Evolutionary conservation across 1,140 invertebrate genomes (phyloP), one percentile per base, ranked within the genome.

Genomic region (Trialeurodes vaporariorum): DNA sequence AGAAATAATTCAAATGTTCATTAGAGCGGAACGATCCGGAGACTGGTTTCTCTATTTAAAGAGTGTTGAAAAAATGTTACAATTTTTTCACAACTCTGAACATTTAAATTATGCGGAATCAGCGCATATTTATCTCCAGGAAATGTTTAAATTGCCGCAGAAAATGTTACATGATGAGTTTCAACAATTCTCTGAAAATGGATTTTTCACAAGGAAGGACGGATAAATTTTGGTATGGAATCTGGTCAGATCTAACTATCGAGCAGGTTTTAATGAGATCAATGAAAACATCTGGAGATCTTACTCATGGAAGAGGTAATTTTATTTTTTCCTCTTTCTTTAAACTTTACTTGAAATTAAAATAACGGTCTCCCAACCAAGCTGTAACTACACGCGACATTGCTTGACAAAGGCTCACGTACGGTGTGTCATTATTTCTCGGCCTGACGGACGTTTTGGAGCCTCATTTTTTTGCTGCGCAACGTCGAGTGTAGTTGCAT

Each of bases 1-100:
- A 26, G 68, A 73, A 64, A 70, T 80, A 69, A 67, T 76, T 17
- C 68, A 71, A 64, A 68, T 75, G 63, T 81, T 81, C 63, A 73
- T 81, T 72, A 70, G 71, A 66, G 34, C 34, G 5, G 34, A 49
- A 17, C 5, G 34, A 49, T 49, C 34, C 5, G 34, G 34, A 49
- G 34, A 49, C 34, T 49, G 34, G 34, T 9, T 9, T 49, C 17
- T 49, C 5, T 17, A 49, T 49, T 49, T 49, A 17, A 17, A 5
- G 17, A 5, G 5, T 49, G 34, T 49, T 5, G 17, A 49, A 17
- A 17, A 49, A 17, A 49, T 49, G 34, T 17, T 9, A 5, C 5
- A 5, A 9, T 49, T 49, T 49, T 49, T 49, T 49, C 34, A 49
- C 17, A 17, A 5, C 17, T 5, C 34, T 9, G 34, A 17, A 5